Evolutionary conservation across 2,113 vertebrate genomes (phyloP), one percentile per base, ranked within the genome.

Genomic region (Panthera uncia): DNA sequence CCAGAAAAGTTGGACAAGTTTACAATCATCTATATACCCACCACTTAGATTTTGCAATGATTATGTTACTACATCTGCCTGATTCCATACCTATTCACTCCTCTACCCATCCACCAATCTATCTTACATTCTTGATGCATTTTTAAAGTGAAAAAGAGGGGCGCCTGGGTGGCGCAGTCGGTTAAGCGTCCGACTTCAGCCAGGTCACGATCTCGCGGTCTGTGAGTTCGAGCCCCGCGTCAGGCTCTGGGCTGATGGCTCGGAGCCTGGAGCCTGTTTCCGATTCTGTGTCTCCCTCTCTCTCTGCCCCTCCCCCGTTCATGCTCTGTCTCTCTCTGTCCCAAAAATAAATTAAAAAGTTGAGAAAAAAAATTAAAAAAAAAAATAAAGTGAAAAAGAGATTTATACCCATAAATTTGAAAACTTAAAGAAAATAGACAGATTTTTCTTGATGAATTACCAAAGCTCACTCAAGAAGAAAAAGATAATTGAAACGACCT

Each of bases 381-480:
- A n/a, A n/a, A n/a, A n/a, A n/a, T 89, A 89, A 85, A 90, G 27
- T 65, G 76, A 57, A 33, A 83, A 96, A 85, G 14, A 57, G 96
- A 38, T 90, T 91, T 88, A 57, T 95, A 36, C 50, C 27, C 50
- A 88, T 45, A 91, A 90, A 94, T 88, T 48, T 68, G 36, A 93
- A 96, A 93, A 84, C 19, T 25, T 84, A 73, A 91, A 95, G 84
- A 57, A 85, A 76, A 73, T 31, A 55, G 41, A 93, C n/a, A 69
- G 38, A 89, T 69, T 94, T 69, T 94, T 50, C 89, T 92, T 85
- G 69, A 36, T 23, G 73, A 92, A 65, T 38, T 94, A 96, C 48
- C 36, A 95, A 87, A 95, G 41, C 55, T 92, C 55, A 96, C 16
- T 94, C 61, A 96, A 92, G 50, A 89, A 95, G 86, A 92, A 96